Base-by-base conservation (phyloP, 1,140 invertebrate species). In the Probaryconus sp. region DNA sequence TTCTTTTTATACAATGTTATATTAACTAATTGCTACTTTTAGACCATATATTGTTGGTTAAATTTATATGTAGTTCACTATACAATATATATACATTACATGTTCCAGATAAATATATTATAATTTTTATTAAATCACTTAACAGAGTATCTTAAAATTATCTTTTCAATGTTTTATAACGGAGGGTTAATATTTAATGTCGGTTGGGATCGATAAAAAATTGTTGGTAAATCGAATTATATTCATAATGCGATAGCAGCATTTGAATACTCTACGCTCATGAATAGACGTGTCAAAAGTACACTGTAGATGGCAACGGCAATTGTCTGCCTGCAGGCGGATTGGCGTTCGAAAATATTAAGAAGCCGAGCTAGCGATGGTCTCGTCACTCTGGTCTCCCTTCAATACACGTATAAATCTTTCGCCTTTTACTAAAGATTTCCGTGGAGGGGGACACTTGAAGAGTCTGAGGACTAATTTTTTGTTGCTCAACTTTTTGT, bases 371-470 rank as follows among this genome's bases (percentile, higher is more conserved):
- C 13, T n/a, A 30, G 10, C 5, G 5, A 45, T 45, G 0, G n/a
- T 1, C 13, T 35, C 7, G 5, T 35, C 17, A 53, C 50, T 53
- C 50, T 53, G 50, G 50, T 53, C 37, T 53, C 50, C 50, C 40
- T 43, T 43, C 40, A 43, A 5, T 24, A 43, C 5, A 43, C 40
- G 40, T 10, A 26, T 43, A 43, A 43, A 43, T 43, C 40, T 43
- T 43, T 43, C 40, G 40, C 40, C 40, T 43, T 43, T 43, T 43
- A 43, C 50, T 53, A 53, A 53, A 53, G 50, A 53, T 53, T 53
- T 53, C 50, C 50, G 50, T 53, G 50, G 50, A 53, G 50, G 50
- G 50, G 50, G 47, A 50, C 47, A 48, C 2, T 45, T 45, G 42
- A 45, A 21, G 38, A 42, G 38, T 42, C 38, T 42, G 24, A 42